Conservation (phyloP, 2,797 vertebrate genomes). For the Ataeniobius toweri region DNA sequence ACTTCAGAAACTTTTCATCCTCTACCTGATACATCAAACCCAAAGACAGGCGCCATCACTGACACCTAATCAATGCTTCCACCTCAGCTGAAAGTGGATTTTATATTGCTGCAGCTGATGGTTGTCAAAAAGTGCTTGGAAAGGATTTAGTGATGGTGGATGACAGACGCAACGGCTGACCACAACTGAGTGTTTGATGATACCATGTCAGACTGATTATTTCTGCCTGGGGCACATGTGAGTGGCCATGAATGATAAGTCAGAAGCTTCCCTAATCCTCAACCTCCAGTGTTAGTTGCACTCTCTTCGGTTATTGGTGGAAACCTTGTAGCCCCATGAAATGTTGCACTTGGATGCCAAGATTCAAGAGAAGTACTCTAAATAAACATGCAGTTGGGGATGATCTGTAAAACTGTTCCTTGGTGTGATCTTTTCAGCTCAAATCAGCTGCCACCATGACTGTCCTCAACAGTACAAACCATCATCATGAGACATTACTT, state of each 20-base stretch:
- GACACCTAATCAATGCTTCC: background rate
- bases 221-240: slow-evolving; percentile 33
- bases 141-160: slow-evolving; percentile 9
- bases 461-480: background rate
- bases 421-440: background rate
- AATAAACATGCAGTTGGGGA: background rate
- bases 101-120: background rate
- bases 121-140: background rate
- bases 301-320: background rate
- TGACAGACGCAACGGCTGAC: slow-evolving; percentile 8
- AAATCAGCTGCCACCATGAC: background rate
- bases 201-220: slow-evolving; percentile 36
- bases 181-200: slow-evolving; percentile 22
- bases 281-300: background rate
- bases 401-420: background rate
- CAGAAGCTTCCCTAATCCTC: slow-evolving; percentile 17
- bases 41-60: background rate
- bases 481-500: background rate
- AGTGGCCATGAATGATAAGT: slow-evolving; percentile 43
- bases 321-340: slow-evolving; percentile 7
- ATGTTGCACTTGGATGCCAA: background rate
- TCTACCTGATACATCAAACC: background rate
- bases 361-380: too few relatives aligned
- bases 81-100: background rate
- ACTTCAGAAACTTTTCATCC: background rate